Evolutionary conservation across 30 jellyfish, hydroid and myxozoan genomes (phyloP).

Genomic region (Aurelia sp.): DNA sequence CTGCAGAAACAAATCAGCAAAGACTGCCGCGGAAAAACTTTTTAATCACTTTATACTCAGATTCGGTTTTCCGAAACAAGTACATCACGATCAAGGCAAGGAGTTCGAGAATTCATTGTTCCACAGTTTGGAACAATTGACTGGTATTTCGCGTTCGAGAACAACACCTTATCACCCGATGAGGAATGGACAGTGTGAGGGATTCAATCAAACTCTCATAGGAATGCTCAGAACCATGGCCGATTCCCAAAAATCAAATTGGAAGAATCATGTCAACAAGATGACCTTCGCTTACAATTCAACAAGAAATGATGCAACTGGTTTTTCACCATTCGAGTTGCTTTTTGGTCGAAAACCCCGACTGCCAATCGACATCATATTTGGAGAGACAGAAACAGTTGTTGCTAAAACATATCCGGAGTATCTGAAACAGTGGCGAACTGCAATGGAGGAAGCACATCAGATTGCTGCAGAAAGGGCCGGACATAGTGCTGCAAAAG

Average conservation of each 20-base stretch:
- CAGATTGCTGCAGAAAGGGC: constrained; percentile 10
- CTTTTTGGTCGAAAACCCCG: constrained; percentile 22
- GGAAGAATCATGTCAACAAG: constrained; percentile 32
- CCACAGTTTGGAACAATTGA: constrained; percentile 31
- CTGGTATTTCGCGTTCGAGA: constrained; percentile 14
- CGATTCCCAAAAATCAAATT: constrained; percentile 9
- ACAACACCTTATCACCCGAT: constrained; percentile 64
- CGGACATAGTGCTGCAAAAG: background rate
- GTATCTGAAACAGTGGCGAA: constrained; percentile 20
- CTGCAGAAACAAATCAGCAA: constrained; percentile 56
- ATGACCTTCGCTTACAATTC: constrained; percentile 27
- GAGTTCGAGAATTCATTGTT: constrained; percentile 60
- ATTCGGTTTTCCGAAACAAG: constrained; percentile 57
- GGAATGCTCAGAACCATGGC: background rate
- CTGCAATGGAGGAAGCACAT: constrained; percentile 26
- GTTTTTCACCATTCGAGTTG: constrained; percentile 4
- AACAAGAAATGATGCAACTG: constrained; percentile 13
- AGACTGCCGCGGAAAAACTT: constrained; percentile 59
- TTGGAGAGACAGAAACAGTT: background rate
- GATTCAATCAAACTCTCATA: constrained; percentile 30
- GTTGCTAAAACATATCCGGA: background rate
- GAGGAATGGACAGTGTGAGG: constrained; percentile 62
- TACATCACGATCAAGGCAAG: constrained; percentile 66
- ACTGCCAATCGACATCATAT: constrained; percentile 24
- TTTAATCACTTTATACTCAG: constrained; percentile 44